phyloP scores from a whole-genome alignment of 2,113 vertebrate species.

The Gracilinanus agilis region DNA sequence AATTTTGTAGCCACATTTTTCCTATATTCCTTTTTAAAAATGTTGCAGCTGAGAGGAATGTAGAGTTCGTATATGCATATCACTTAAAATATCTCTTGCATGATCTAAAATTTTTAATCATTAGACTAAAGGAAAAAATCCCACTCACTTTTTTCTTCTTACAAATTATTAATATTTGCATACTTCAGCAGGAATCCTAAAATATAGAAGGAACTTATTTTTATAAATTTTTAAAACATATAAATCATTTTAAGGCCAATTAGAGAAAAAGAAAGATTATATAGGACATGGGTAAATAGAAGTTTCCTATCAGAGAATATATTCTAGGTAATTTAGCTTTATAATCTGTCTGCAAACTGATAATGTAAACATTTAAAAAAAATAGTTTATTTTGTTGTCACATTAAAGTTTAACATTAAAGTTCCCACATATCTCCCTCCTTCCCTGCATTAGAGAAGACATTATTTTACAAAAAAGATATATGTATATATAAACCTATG shows the following conservation, averaged over 20 bases:
- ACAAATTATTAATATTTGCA: conserved; percentile 22
- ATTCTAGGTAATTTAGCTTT: conserved; percentile 52
- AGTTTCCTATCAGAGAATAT: conserved; percentile 3
- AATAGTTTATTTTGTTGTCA: too few species aligned
- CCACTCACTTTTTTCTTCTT: conserved; percentile 37
- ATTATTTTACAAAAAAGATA: too few species aligned
- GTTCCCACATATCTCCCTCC: too few species aligned
- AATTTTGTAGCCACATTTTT: not conserved
- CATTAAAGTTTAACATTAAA: too few species aligned
- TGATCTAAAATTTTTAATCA: conserved; percentile 25
- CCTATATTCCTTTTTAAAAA: not conserved
- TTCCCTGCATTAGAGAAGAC: too few species aligned
- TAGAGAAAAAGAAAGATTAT: conserved; percentile 30
- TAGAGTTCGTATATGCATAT: too few species aligned
- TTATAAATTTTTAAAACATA: conserved; percentile 39
- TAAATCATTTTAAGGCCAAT: conserved; percentile 39
- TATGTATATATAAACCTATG: too few species aligned
- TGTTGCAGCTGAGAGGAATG: not conserved
- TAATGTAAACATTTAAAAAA: not conserved
- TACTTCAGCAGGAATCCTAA: conserved; percentile 9
- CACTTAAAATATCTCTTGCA: conserved; percentile 24
- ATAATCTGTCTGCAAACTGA: conserved; percentile 25
- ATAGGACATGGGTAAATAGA: not conserved
- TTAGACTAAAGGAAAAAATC: conserved; percentile 44
- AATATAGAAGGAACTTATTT: conserved; percentile 40